phyloP scores from a whole-genome alignment of 2,113 vertebrate genomes.

The Sinocyclocheilus anshuiensis region DNA sequence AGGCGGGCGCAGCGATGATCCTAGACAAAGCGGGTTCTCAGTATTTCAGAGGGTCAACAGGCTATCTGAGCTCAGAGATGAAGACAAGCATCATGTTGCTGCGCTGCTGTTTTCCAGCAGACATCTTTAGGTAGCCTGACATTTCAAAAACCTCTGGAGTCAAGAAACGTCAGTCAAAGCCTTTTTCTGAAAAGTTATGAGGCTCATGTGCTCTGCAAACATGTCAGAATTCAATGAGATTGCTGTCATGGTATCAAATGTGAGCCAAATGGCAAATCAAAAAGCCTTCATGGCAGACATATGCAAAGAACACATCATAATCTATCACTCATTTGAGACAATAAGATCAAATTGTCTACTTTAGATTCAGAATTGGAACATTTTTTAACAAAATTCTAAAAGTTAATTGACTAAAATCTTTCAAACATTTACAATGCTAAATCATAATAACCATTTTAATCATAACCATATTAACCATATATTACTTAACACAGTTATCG shows the following conservation, averaged over 20 bases:
- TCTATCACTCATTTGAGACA: not conserved
- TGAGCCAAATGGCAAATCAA: slow-evolving; percentile 43
- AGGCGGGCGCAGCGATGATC: not conserved
- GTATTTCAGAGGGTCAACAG: not conserved
- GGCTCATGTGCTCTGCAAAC: not conserved
- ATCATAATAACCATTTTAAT: not conserved
- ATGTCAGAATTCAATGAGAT: not conserved
- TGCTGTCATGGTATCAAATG: slow-evolving; percentile 8
- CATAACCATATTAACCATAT: no score
- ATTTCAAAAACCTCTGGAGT: slow-evolving; percentile 42
- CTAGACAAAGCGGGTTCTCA: not conserved
- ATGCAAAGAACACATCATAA: not conserved
- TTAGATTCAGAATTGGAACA: not conserved
- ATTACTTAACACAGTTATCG: not conserved
- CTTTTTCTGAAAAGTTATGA: not conserved
- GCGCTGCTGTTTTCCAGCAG: not conserved
- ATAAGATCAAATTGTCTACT: not conserved
- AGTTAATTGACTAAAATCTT: not conserved
- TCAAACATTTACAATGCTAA: not conserved
- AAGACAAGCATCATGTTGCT: not conserved
- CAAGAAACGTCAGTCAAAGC: slow-evolving; percentile 41
- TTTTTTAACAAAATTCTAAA: not conserved
- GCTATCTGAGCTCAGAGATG: not conserved
- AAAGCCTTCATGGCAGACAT: not conserved
- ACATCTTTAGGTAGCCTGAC: slow-evolving; percentile 33